These are phyloP conservation scores for Poecile atricapillus DNA, from an alignment of 2,113 vertebrate genomes.

Conservation along the genomic window DNA sequence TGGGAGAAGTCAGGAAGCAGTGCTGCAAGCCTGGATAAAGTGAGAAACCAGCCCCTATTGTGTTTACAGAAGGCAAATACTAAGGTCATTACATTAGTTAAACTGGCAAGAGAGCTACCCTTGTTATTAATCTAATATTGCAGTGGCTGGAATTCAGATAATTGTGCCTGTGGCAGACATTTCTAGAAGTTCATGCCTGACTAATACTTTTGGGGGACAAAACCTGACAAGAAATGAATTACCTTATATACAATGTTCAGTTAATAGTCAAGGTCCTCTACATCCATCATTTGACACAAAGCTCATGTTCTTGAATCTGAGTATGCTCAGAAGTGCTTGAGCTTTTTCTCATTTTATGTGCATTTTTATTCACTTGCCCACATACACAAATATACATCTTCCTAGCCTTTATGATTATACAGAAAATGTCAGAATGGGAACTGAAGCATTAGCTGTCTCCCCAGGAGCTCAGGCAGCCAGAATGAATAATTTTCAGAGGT, in stretches of 20 bases:
- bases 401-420: background rate
- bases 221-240: background rate
- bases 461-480: background rate
- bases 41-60: background rate
- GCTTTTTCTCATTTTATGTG: background rate
- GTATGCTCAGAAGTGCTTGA: background rate
- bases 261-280: background rate
- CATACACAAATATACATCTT: background rate
- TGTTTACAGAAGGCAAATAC: background rate
- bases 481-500: constrained; percentile 2
- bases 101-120: background rate
- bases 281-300: background rate
- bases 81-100: background rate
- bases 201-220: background rate
- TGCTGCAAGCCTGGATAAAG: background rate
- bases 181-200: background rate
- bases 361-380: constrained; percentile 15
- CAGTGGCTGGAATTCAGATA: background rate
- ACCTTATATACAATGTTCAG: background rate
- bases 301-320: background rate
- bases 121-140: background rate
- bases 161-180: background rate
- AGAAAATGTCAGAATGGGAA: constrained; percentile 13
- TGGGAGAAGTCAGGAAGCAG: background rate
- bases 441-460: constrained; percentile 18